Percentiles rank a stretch among this genome's conserved stretches.
phyloP scores from a whole-genome alignment of 2,113 vertebrate genomes.

The Meriones unguiculatus region DNA sequence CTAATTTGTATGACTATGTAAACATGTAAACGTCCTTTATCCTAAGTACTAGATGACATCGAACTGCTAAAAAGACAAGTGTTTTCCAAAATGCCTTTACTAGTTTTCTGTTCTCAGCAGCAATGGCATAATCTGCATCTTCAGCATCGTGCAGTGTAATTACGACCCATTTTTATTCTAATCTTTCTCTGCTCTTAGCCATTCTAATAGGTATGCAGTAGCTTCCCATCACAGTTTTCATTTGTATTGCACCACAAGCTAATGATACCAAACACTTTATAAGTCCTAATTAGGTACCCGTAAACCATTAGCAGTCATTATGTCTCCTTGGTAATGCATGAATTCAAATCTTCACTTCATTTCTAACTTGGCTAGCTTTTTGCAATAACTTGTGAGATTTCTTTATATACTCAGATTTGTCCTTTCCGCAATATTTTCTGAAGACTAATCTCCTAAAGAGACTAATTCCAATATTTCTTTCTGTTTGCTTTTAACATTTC shows the following conservation, averaged over 20 bases:
- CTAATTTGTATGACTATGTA: neutral
- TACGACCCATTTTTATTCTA: neutral
- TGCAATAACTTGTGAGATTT: neutral
- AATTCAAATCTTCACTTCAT: neutral
- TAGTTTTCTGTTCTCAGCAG: neutral
- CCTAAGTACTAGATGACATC: neutral
- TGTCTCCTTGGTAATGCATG: neutral
- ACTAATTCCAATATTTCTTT: neutral
- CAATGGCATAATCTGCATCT: neutral
- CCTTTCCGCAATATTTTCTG: neutral
- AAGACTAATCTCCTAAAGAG: neutral
- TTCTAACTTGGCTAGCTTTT: constrained; percentile 11
- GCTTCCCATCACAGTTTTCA: neutral
- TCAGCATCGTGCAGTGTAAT: neutral
- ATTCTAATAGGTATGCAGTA: neutral
- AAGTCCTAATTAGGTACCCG: neutral
- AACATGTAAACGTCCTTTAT: neutral
- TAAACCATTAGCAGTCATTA: neutral
- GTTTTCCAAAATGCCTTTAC: neutral
- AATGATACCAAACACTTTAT: neutral
- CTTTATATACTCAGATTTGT: neutral
- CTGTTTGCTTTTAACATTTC: neutral
- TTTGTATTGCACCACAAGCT: neutral
- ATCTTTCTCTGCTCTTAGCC: neutral
- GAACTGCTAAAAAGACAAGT: neutral